Conservation (phyloP, 92 coral and sea anemone genomes). For the Zoanthus solanderi region DNA sequence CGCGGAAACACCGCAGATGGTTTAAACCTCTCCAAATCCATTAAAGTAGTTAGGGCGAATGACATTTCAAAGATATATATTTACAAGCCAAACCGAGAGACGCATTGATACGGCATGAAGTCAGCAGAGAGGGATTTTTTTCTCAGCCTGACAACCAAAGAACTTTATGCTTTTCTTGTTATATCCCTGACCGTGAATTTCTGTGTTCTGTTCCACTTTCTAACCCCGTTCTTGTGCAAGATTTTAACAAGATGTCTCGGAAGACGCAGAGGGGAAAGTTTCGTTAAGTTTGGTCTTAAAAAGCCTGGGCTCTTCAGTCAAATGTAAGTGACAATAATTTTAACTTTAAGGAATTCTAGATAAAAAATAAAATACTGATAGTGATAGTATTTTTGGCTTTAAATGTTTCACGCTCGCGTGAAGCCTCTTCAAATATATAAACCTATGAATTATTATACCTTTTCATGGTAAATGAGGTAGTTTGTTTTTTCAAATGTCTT, state of each 20-base stretch:
- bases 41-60: not conserved
- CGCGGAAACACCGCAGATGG: not conserved
- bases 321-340: constrained; percentile 71
- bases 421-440: not conserved
- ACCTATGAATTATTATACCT: not conserved
- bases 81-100: not conserved
- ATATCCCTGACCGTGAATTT: constrained; percentile 84
- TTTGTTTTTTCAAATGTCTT: no score
- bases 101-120: not conserved
- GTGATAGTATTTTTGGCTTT: not conserved
- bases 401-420: not conserved
- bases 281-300: constrained; percentile 17
- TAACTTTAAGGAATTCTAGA: not conserved
- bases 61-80: not conserved
- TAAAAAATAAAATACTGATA: not conserved
- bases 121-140: constrained; percentile 9
- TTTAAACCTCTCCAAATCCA: not conserved
- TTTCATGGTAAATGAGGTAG: no score
- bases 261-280: not conserved
- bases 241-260: constrained; percentile 43
- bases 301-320: constrained; percentile 65
- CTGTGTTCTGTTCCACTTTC: constrained; percentile 72
- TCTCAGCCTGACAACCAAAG: constrained; percentile 49
- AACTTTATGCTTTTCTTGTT: constrained; percentile 58
- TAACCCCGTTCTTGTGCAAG: constrained; percentile 67